A percentile compares a stretch with the other conserved stretches of the same genome.
phyloP scores from a whole-genome alignment of 2,113 vertebrate species.

The Oplegnathus fasciatus region DNA sequence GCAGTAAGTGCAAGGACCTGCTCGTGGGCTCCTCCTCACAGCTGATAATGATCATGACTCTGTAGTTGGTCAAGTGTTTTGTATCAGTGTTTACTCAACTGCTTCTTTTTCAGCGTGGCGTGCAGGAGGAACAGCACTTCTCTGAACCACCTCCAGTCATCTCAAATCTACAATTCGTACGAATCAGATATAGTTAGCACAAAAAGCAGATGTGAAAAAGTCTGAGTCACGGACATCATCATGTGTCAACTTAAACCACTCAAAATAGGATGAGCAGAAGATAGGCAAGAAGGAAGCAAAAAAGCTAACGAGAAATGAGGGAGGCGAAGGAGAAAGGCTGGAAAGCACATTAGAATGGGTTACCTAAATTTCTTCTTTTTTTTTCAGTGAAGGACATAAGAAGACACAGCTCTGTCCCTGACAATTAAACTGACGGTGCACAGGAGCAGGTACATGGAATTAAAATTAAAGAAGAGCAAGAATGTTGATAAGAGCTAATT shows the following conservation, averaged over 20 bases:
- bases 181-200: not conserved
- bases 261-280: slow-evolving; percentile 1
- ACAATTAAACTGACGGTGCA: slow-evolving; percentile 35
- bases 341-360: not conserved
- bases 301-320: not conserved
- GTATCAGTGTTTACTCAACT: not conserved
- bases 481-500: slow-evolving; percentile 59
- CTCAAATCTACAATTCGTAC: slow-evolving; percentile 32
- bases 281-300: not conserved
- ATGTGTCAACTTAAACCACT: slow-evolving; percentile 1
- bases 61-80: not conserved
- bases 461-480: slow-evolving; percentile 55
- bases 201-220: slow-evolving; percentile 16
- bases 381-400: slow-evolving; percentile 1
- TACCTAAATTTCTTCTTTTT: not conserved
- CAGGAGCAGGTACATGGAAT: slow-evolving; percentile 39
- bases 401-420: slow-evolving; percentile 8
- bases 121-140: not conserved
- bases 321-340: not conserved
- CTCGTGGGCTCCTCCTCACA: too few species aligned
- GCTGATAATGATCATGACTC: not conserved
- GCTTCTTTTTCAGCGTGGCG: not conserved
- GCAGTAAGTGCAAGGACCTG: not conserved
- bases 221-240: not conserved
- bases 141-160: slow-evolving; percentile 25